Base-by-base conservation (phyloP, 2,888 invertebrate species). In the Crossocerus cetratus region DNA sequence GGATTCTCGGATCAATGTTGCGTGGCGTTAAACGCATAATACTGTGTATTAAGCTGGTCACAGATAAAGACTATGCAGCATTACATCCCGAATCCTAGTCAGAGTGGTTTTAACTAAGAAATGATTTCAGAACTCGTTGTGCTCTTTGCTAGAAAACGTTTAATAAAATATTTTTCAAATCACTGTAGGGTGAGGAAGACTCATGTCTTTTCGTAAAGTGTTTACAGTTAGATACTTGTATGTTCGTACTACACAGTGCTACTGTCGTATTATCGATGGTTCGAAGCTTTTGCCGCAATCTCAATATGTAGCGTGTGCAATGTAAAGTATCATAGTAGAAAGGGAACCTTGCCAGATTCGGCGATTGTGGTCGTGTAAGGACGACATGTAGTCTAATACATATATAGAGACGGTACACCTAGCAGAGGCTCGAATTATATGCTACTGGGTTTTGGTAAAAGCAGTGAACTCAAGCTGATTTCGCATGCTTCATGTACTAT, bases 41-140 rank as follows among this genome's bases (percentile, higher is more conserved):
- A 11, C 53, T 42, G 1, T 32, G 20, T 56, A 20, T 2, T 22
- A 32, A 21, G 44, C 58, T 18, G 32, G 44, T 14, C 13, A 11
- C 14, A n/a, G 23, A 21, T 53, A 23, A 20, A 32, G 5, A 20
- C 1, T 57, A 44, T 73, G 61, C 73, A 71, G 67, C 70, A 68
- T 70, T 53, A 54, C 64, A 23, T 74, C 74, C 22, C 53, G 57
- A 71, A 65, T 74, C 74, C 56, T 76, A 76, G 76, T 71, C 73
- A 73, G 55, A 74, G 56, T 54, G 59, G 14, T 53, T 65, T 74
- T 74, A 74, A 71, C 59, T 67, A 71, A 53, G 20, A 63, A 59
- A 61, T 58, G 23, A 49, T 74, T 49, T 67, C 3, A 43, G 20
- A 64, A 45, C 43, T 60, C 45, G 61, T 76, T 65, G 55, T 62